These are phyloP conservation scores for Holothuria scabra DNA, from an alignment of 53 echinoderm and acorn worm genomes.

Conservation along the genomic window DNA sequence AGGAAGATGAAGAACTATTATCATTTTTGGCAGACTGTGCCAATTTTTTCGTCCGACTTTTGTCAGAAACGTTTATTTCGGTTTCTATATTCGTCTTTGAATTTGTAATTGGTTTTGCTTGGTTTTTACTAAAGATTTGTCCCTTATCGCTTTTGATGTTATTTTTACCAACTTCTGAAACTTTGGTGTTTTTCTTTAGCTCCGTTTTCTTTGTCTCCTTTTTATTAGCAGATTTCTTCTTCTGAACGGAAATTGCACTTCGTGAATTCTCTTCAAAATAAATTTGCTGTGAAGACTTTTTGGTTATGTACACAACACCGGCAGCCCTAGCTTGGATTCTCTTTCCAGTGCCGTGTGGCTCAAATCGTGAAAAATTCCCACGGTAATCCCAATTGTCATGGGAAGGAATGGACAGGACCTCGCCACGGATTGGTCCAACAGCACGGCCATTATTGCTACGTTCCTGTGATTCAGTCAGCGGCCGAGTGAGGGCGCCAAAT, in stretches of 20 bases:
- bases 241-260: constrained; percentile 22
- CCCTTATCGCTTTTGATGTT: background rate
- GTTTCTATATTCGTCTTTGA: background rate
- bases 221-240: constrained; percentile 6
- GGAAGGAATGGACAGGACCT: constrained; percentile 10
- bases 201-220: background rate
- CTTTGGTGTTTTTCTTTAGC: background rate
- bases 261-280: constrained; percentile 41
- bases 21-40: background rate
- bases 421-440: constrained; percentile 28
- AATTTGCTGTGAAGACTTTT: constrained; percentile 12
- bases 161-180: background rate
- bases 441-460: background rate
- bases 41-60: too few relatives aligned
- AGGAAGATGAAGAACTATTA: background rate
- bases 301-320: constrained; percentile 32
- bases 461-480: constrained; percentile 20
- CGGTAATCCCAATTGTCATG: background rate
- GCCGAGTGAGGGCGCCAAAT: constrained; percentile 48
- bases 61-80: too few relatives aligned
- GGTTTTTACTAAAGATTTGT: background rate
- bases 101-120: constrained; percentile 2
- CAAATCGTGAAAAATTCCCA: constrained; percentile 26
- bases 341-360: constrained; percentile 16
- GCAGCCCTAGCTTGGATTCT: constrained; percentile 28